Evolutionary conservation across 2,888 invertebrate species (phyloP), one percentile per base, ranked within the genome.

Genomic region (Aspidiotus destructor): DNA sequence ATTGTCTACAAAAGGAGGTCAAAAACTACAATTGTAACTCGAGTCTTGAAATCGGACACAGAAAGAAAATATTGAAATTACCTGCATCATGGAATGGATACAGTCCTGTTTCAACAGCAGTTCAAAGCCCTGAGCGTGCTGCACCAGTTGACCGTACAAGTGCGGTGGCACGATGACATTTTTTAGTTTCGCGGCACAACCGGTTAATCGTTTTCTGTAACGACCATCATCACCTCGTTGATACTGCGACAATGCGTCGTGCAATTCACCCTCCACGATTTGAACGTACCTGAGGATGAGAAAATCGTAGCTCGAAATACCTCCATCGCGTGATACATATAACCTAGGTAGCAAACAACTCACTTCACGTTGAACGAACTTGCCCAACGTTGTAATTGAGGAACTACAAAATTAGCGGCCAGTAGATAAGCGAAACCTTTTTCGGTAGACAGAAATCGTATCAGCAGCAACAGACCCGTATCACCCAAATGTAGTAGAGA

Each of bases 231-330:
- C 88, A 62, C 86, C 86, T 73, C 88, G 83, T 75, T 89, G 87
- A 75, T 92, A 87, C 69, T 90, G 83, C 1, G 93, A 92, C 73
- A 97, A 78, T 48, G 90, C 88, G 75, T 92, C 89, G 76, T 93
- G 89, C 73, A 94, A 86, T 72, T 88, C 86, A 62, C 90, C 88
- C 77, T 98, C 98, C 44, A 97, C 86, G 41, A 95, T 79, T 11
- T 88, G 84, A 5, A 94, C 92, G 79, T 98, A 98, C 74, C 90
- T 80, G 65, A 3, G 55, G 13, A 48, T 13, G n/a, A 48, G 48
- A 48, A 48, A n/a, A 48, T 28, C 13, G 2, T 48, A 9, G 65
- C 52, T 2, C 0, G 52, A 10, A 48, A 48, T 13, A 40, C 17
- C 1, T 44, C 41, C n/a, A 48, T 42, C 42, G 41, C 41, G 2